Evolutionary conservation across 2,113 vertebrate genomes (phyloP).

Genomic region (Calypte anna): DNA sequence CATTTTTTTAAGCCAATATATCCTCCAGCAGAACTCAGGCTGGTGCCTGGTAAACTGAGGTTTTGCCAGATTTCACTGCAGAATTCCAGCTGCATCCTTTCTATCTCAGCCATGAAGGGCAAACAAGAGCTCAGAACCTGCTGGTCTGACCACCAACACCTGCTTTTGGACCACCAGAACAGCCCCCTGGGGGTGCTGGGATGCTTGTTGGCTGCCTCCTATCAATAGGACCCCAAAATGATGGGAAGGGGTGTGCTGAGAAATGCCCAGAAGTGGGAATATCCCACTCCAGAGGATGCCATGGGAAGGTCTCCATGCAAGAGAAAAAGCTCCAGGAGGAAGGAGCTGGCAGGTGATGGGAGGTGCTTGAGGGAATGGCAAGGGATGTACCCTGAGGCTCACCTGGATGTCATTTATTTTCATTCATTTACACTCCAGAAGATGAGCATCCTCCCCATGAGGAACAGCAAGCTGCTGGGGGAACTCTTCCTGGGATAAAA

Average conservation of each 20-base stretch:
- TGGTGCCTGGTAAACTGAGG: background rate
- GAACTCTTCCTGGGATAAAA: background rate
- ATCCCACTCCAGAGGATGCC: background rate
- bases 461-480: background rate
- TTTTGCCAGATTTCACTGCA: background rate
- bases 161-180: no score
- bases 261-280: background rate
- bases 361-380: background rate
- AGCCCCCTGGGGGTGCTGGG: accelerated
- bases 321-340: background rate
- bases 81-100: background rate
- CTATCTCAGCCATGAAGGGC: background rate
- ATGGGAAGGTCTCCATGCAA: background rate
- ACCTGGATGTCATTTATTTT: background rate
- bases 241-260: background rate
- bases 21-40: background rate
- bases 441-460: background rate
- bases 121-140: background rate
- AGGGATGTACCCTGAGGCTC: background rate
- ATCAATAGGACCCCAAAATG: background rate
- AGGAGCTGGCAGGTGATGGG: background rate
- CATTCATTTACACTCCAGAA: background rate
- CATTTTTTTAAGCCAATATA: background rate
- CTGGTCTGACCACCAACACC: background rate
- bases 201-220: background rate